These are phyloP conservation scores for Drosophila murphyi DNA, from an alignment of 1,140 invertebrate genomes.

Conservation along the genomic window DNA sequence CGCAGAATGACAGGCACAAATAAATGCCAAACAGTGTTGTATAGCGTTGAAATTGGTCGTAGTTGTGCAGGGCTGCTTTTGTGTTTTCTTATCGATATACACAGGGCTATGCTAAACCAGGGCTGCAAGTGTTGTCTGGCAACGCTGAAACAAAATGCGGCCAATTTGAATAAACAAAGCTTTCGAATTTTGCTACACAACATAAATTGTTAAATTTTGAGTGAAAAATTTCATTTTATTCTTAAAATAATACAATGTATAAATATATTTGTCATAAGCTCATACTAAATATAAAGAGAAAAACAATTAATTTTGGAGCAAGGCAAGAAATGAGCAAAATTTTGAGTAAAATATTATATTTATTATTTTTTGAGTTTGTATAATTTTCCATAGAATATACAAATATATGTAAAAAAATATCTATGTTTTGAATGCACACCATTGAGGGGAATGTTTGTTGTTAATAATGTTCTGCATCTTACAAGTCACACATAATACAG, in stretches of 20 bases:
- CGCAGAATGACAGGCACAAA: slow-evolving; percentile 76
- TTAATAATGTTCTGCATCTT: slow-evolving; percentile 56
- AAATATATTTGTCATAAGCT: neutral
- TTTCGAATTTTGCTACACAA: neutral
- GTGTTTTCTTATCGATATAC: neutral
- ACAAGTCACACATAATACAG: slow-evolving; percentile 72
- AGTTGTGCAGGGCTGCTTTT: slow-evolving; percentile 20
- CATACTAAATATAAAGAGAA: neutral
- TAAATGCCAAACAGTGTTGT: slow-evolving; percentile 34
- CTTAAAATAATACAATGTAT: neutral
- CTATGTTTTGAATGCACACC: slow-evolving; percentile 55
- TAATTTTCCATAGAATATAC: slow-evolving; percentile 50
- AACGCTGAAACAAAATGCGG: neutral
- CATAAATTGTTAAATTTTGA: slow-evolving; percentile 1
- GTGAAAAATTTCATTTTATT: slow-evolving; percentile 8
- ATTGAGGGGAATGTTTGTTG: slow-evolving; percentile 66
- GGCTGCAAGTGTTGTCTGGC: neutral
- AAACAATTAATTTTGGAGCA: neutral
- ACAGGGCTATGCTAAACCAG: neutral
- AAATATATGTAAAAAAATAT: slow-evolving; percentile 35
- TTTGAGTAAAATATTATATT: neutral
- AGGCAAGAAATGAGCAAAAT: neutral
- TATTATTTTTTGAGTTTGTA: slow-evolving; percentile 51
- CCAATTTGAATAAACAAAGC: neutral
- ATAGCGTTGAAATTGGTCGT: neutral